phyloP scores from a whole-genome alignment of 1,140 invertebrate species.

The Zaprionus tsacasi region DNA sequence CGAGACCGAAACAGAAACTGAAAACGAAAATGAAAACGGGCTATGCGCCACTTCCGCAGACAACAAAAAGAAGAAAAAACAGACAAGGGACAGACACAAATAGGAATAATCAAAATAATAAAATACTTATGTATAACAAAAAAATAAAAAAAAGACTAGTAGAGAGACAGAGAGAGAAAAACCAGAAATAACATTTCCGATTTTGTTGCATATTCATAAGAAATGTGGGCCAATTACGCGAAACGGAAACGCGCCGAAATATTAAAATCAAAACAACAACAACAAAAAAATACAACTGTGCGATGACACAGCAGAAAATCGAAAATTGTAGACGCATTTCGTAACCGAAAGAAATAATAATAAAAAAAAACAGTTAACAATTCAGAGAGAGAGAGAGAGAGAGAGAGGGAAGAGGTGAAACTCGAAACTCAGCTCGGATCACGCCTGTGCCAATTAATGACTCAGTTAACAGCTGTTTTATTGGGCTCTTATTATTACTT shows the following conservation, averaged over 20 bases:
- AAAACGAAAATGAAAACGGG: conserved; percentile 62
- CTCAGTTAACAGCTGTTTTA: conserved; percentile 67
- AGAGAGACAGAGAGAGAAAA: background rate
- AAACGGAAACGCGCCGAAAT: conserved; percentile 54
- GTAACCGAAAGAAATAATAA: conserved; percentile 55
- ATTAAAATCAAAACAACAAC: conserved; percentile 30
- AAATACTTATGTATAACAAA: conserved; percentile 1
- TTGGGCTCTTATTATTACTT: conserved; percentile 13
- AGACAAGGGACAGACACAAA: conserved; percentile 18
- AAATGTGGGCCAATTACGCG: conserved; percentile 81
- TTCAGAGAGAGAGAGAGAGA: conserved; percentile 16
- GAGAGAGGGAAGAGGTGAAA: background rate
- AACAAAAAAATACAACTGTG: conserved; percentile 39
- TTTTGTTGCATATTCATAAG: conserved; percentile 71
- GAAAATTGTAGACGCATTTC: conserved; percentile 63
- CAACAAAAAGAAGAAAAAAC: conserved; percentile 43
- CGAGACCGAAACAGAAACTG: conserved; percentile 55
- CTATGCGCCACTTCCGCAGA: conserved; percentile 68
- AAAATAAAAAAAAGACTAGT: background rate
- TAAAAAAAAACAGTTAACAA: conserved; percentile 69
- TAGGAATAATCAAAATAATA: conserved; percentile 27
- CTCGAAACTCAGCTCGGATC: background rate
- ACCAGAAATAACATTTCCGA: conserved; percentile 61
- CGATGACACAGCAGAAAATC: conserved; percentile 63
- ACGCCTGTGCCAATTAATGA: conserved; percentile 45